Base-by-base conservation (phyloP, 1,140 invertebrate species). In the Heliconius congener region DNA sequence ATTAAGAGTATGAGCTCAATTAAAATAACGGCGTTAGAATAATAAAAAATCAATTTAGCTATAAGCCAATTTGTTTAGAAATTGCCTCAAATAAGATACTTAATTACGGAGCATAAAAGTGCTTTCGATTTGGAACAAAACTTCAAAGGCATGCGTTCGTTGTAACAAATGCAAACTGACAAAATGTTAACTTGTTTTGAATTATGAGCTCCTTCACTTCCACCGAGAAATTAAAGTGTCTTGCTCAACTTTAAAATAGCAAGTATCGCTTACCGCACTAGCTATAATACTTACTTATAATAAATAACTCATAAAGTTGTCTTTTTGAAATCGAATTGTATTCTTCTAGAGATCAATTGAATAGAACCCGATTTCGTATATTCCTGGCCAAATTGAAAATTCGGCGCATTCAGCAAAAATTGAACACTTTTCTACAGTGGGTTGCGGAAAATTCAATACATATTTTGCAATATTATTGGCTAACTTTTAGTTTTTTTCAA, bases 201-300 rank as follows among this genome's bases (percentile, higher is more conserved):
- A 94, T 94, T 94, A 94, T 94, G 91, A 92, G 87, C 82, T 85
- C 86, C 88, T 88, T 85, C 80, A 71, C 82, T 82, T 86, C 91
- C 89, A 91, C 74, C 76, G 92, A 91, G 92, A 94, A 94, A 94
- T 94, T 94, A 94, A 93, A 92, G 88, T 91, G 90, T 91, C 91
- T 93, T 93, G 90, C 85, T 88, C 88, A 94, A 92, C 90, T 93
- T 92, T 90, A 91, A 93, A 91, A 89, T 82, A 87, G 85, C 88
- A 94, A 90, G 91, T 92, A 91, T 76, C 78, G 80, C 86, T 84
- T 86, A 84, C 82, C 84, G 71, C 84, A 81, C 84, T 80, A 86
- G 90, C 85, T 79, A 78, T 76, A n/a, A 39, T 42, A 72, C 71
- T 13, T 46, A 16, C 42, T 72, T 42, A 66, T 66, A 66, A 66